A percentile compares a stretch with the other conserved stretches of the same genome.
These are phyloP conservation scores for Lepidocyrtoides sp. DNA, from an alignment of 2,888 invertebrate species.

Conservation along the genomic window DNA sequence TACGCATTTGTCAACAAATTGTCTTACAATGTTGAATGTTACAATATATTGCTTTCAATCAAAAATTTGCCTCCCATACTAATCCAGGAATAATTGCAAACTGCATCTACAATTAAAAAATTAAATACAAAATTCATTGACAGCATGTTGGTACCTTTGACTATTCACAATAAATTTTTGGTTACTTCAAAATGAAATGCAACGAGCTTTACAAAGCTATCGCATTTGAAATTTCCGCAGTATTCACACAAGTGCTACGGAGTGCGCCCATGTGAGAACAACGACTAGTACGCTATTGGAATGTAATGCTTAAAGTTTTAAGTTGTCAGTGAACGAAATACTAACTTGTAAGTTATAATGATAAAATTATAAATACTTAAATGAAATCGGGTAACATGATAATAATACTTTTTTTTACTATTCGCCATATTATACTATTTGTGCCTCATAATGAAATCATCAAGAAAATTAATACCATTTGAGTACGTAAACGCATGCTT, in stretches of 20 bases:
- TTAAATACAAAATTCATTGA: neutral
- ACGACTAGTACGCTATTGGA: slow-evolving; percentile 73
- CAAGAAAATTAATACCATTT: slow-evolving; percentile 22
- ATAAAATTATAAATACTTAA: slow-evolving; percentile 39
- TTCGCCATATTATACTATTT: slow-evolving; percentile 12
- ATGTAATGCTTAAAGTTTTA: slow-evolving; percentile 71
- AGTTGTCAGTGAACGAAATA: slow-evolving; percentile 28
- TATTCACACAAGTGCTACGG: neutral
- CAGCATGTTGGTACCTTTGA: slow-evolving; percentile 14
- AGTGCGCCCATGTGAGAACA: neutral
- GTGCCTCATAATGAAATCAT: slow-evolving; percentile 52
- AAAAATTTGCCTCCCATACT: neutral
- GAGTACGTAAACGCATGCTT: slow-evolving; percentile 28
- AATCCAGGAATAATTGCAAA: neutral
- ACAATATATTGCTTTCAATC: neutral
- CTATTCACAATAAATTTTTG: slow-evolving; percentile 14
- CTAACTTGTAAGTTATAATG: slow-evolving; percentile 24
- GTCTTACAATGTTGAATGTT: too few relatives aligned
- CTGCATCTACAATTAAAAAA: neutral
- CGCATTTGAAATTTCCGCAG: neutral
- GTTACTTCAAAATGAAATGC: slow-evolving; percentile 30
- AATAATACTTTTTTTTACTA: slow-evolving; percentile 52
- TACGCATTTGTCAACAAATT: neutral
- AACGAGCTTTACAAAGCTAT: slow-evolving; percentile 1
- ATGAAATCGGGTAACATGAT: slow-evolving; percentile 61